Conservation (phyloP, 2,797 vertebrate species). For the Cephalopachus bancanus region DNA sequence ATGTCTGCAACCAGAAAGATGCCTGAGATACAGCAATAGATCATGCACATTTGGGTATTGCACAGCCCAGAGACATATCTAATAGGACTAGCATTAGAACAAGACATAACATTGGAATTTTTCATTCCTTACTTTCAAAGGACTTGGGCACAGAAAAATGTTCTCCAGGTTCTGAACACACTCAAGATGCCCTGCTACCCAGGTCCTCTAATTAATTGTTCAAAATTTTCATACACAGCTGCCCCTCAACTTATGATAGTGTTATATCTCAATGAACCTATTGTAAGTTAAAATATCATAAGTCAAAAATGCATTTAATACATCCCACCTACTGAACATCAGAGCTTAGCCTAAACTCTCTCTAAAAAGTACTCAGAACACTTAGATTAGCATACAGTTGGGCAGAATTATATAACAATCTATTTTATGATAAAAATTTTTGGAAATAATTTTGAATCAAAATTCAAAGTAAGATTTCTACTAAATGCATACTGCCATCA, state of each 20-base stretch:
- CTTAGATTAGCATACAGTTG: neutral
- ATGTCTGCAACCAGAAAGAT: neutral
- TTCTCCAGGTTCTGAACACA: neutral
- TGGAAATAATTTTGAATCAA: neutral
- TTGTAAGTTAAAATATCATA: neutral
- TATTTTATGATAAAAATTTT: neutral
- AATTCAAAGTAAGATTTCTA: neutral
- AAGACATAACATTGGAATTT: neutral
- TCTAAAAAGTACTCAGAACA: neutral
- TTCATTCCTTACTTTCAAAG: neutral
- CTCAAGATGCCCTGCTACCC: neutral
- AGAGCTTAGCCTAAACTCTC: neutral
- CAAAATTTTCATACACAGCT: neutral
- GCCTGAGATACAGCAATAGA: neutral
- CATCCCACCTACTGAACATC: neutral
- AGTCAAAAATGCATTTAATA: neutral
- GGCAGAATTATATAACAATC: neutral
- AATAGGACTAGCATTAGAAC: neutral
- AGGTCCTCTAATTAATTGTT: neutral
- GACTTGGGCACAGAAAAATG: neutral
- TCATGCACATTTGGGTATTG: fast-evolving
- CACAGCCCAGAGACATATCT: neutral
- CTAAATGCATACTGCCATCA: neutral
- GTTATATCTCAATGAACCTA: neutral
- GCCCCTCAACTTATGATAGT: neutral